A percentile compares a stretch with the other conserved stretches of the same genome.
phyloP scores from a whole-genome alignment of 2,797 vertebrate species.

The Coregonus suidteri region DNA sequence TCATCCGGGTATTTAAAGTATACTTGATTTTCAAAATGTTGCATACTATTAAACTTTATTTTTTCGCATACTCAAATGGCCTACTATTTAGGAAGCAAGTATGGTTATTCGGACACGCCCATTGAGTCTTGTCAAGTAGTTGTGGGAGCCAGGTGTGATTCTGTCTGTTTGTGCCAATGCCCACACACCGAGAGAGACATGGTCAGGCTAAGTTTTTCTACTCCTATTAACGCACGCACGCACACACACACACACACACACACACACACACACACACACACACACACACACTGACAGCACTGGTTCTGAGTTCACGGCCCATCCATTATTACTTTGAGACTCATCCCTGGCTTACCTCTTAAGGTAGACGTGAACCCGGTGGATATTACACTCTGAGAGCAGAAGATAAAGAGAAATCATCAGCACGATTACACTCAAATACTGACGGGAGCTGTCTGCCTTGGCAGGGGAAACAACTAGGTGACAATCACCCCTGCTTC shows the following conservation, averaged over 20 bases:
- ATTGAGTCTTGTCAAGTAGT: not conserved
- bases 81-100: too few species aligned
- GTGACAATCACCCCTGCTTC: not conserved
- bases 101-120: too few species aligned
- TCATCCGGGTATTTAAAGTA: too few species aligned
- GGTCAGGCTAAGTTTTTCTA: too few species aligned
- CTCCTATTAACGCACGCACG: not conserved
- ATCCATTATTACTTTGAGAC: not conserved
- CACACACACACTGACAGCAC: not conserved
- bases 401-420: not conserved
- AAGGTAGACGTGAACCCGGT: not conserved
- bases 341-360: not conserved
- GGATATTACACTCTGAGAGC: not conserved
- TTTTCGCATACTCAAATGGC: too few species aligned
- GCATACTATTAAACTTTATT: too few species aligned
- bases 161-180: not conserved
- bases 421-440: not conserved
- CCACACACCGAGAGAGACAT: too few species aligned
- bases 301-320: not conserved
- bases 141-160: not conserved
- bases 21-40: too few species aligned
- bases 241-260: not conserved
- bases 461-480: not conserved
- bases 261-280: too few species aligned
- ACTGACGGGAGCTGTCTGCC: not conserved